A percentile compares a stretch with the other conserved stretches of the same genome.
Conservation (phyloP, 2,113 vertebrate species). For the Oryzias celebensis region DNA sequence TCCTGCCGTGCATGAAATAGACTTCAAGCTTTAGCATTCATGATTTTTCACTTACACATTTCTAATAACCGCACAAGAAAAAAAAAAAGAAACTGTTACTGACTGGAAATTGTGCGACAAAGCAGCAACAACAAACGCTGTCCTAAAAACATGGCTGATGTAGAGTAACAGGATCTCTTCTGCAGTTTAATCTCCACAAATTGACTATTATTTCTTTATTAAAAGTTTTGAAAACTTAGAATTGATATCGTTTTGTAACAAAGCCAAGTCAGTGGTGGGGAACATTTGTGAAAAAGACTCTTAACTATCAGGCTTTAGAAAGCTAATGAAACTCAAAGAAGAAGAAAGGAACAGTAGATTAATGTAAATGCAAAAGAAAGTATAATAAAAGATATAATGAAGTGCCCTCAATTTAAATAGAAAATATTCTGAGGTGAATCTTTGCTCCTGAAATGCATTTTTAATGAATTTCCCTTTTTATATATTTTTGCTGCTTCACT, state of each 20-base stretch:
- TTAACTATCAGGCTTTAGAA: slow-evolving; percentile 84
- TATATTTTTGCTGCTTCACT: slow-evolving; percentile 98
- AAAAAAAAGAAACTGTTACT: slow-evolving; percentile 21
- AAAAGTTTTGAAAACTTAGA: slow-evolving; percentile 73
- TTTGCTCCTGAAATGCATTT: slow-evolving; percentile 99
- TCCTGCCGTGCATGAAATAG: slow-evolving; percentile 55
- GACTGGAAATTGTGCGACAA: slow-evolving; percentile 42
- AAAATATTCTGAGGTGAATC: slow-evolving; percentile 99
- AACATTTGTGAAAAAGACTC: slow-evolving; percentile 81
- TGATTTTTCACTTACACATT: slow-evolving; percentile 11
- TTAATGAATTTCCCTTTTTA: slow-evolving; percentile 99
- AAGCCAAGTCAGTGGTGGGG: slow-evolving; percentile 79
- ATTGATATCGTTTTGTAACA: slow-evolving; percentile 77
- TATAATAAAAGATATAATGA: slow-evolving; percentile 99
- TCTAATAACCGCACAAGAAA: slow-evolving; percentile 39
- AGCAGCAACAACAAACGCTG: slow-evolving; percentile 39
- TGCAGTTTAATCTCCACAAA: slow-evolving; percentile 64
- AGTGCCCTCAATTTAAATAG: slow-evolving; percentile 99
- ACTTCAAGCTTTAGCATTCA: slow-evolving; percentile 42
- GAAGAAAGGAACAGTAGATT: slow-evolving; percentile 90
- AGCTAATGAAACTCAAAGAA: slow-evolving; percentile 96
- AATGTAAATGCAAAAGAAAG: slow-evolving; percentile 98
- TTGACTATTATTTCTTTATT: slow-evolving; percentile 73
- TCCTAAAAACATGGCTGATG: slow-evolving; percentile 29
- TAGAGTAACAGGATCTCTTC: slow-evolving; percentile 45